These are phyloP conservation scores for Vireo griseus DNA, from an alignment of 2,797 vertebrate genomes.

Conservation along the genomic window DNA sequence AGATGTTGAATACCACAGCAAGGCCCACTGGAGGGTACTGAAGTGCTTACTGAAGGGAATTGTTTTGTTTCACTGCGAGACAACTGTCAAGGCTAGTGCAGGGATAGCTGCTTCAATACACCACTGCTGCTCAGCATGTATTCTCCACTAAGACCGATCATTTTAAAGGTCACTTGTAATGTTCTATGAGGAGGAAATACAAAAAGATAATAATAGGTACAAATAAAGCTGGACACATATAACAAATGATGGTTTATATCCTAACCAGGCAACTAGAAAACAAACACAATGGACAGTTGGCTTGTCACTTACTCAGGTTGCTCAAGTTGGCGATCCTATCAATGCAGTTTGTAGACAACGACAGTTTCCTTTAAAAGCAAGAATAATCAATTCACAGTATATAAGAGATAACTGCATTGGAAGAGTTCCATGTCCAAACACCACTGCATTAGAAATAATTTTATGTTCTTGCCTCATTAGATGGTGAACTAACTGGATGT, in stretches of 20 bases:
- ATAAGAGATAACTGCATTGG: neutral
- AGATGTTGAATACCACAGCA: neutral
- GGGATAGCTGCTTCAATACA: neutral
- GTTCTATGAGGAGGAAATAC: neutral
- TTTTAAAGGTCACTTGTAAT: neutral
- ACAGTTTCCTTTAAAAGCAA: slow-evolving; percentile 85
- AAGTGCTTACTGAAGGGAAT: neutral
- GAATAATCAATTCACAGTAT: slow-evolving; percentile 57
- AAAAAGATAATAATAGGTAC: neutral
- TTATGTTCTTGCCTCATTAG: neutral
- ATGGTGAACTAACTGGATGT: neutral
- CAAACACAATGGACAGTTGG: neutral
- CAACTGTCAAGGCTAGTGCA: neutral
- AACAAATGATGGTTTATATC: neutral
- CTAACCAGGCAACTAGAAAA: slow-evolving; percentile 23
- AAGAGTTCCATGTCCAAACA: neutral
- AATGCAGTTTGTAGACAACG: slow-evolving; percentile 96
- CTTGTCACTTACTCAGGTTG: slow-evolving; percentile 88
- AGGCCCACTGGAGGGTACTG: neutral
- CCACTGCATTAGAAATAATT: neutral
- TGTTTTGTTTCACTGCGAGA: neutral
- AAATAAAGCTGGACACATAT: neutral
- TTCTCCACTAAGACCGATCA: neutral
- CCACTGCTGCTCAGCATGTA: neutral
- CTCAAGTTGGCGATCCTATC: slow-evolving; percentile 95